A percentile compares a stretch with the other conserved stretches of the same genome.
These are phyloP conservation scores for Odontothrips loti DNA, from an alignment of 2,888 invertebrate species.

Conservation along the genomic window DNA sequence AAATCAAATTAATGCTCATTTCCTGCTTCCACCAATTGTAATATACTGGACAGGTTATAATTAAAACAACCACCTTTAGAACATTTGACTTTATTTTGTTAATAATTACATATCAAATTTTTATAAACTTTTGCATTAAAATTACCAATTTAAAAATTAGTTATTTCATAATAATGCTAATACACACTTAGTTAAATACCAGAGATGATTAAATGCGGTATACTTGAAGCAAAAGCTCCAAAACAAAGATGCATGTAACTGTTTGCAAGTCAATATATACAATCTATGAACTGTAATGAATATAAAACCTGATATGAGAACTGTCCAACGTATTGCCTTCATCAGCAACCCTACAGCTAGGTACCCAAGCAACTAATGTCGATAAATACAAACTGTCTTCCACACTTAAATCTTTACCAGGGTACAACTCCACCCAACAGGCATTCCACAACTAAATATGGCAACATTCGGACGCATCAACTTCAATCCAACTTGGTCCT, in stretches of 20 bases:
- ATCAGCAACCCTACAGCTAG: slow-evolving; percentile 8
- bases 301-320: slow-evolving; percentile 27
- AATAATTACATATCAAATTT: slow-evolving; percentile 27
- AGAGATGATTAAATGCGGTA: slow-evolving; percentile 16
- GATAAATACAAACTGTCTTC: slow-evolving; percentile 14
- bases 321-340: slow-evolving; percentile 22
- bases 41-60: too few species aligned
- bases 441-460: slow-evolving; percentile 14
- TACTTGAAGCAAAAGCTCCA: slow-evolving; percentile 18
- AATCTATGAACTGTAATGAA: slow-evolving; percentile 25
- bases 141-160: slow-evolving; percentile 16
- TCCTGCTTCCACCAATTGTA: too few species aligned
- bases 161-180: slow-evolving; percentile 25
- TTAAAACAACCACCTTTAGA: not conserved
- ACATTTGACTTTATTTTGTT: slow-evolving; percentile 25
- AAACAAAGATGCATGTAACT: not conserved
- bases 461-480: slow-evolving; percentile 11
- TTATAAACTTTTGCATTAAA: slow-evolving; percentile 25
- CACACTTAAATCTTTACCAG: not conserved
- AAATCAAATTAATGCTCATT: too few species aligned
- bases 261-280: slow-evolving; percentile 16
- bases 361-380: slow-evolving; percentile 22
- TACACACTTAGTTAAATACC: slow-evolving; percentile 23
- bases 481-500: not conserved
- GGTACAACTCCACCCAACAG: slow-evolving; percentile 20